Evolutionary conservation across 1,140 invertebrate genomes (phyloP).

Genomic region (Vanessa tameamea): DNA sequence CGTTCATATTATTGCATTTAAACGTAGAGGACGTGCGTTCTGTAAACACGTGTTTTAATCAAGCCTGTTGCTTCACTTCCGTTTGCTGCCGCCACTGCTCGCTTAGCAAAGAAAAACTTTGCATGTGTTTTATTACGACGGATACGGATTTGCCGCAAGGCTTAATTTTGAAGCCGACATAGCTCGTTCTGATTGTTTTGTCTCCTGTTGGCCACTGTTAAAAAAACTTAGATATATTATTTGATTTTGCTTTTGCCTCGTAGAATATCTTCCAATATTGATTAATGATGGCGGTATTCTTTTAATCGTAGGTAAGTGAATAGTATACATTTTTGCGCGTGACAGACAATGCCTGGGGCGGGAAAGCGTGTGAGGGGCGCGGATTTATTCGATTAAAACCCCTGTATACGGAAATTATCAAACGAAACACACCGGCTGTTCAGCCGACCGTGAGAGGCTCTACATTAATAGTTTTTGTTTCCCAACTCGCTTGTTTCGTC

Average conservation of each 20-base stretch:
- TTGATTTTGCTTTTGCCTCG: not conserved
- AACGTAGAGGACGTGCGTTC: constrained; percentile 69
- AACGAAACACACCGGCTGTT: constrained; percentile 71
- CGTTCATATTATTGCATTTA: constrained; percentile 68
- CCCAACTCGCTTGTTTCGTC: constrained; percentile 61
- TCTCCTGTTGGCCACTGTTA: constrained; percentile 38
- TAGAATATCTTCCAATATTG: not conserved
- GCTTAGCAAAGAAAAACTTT: constrained; percentile 80
- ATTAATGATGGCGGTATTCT: not conserved
- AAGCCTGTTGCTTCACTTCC: constrained; percentile 79
- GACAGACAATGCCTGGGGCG: not conserved
- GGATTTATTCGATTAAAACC: constrained; percentile 74
- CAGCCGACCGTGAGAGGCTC: constrained; percentile 69
- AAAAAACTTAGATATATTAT: not conserved
- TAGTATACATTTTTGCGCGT: not conserved
- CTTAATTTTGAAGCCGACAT: constrained; percentile 72
- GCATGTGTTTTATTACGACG: constrained; percentile 80
- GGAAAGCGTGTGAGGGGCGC: constrained; percentile 20
- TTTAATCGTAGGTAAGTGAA: not conserved
- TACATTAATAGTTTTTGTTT: constrained; percentile 78
- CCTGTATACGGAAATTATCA: constrained; percentile 77
- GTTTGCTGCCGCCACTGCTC: constrained; percentile 67
- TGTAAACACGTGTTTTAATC: constrained; percentile 81
- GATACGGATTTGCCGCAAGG: constrained; percentile 67
- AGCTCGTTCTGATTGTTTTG: constrained; percentile 64